phyloP scores from a whole-genome alignment of 2,797 vertebrate species.

The Epinephelus awoara region DNA sequence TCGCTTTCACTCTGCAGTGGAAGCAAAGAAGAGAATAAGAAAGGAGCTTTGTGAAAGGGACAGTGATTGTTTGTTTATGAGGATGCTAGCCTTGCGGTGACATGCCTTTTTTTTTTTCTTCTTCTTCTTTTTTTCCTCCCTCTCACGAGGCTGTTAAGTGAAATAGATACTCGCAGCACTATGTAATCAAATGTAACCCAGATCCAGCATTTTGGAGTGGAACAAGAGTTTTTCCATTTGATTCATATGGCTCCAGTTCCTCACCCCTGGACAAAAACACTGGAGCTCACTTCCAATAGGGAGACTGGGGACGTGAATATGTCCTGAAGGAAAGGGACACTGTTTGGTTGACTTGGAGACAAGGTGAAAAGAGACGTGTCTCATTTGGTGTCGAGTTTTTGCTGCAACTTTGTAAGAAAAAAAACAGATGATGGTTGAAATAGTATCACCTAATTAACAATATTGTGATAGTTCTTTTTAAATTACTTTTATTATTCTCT shows the following conservation, averaged over 20 bases:
- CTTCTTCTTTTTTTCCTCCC: slow-evolving; percentile 25
- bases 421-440: slow-evolving; percentile 8
- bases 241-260: slow-evolving; percentile 52
- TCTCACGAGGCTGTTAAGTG: slow-evolving; percentile 60
- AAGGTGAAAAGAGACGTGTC: slow-evolving; percentile 28
- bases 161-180: slow-evolving; percentile 65
- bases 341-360: slow-evolving; percentile 30
- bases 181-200: slow-evolving; percentile 69
- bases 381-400: slow-evolving; percentile 6
- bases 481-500: background rate
- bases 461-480: background rate
- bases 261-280: slow-evolving; percentile 43
- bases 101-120: slow-evolving; percentile 54
- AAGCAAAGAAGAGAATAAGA: slow-evolving; percentile 67
- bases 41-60: slow-evolving; percentile 75
- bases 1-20: slow-evolving; percentile 49
- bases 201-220: slow-evolving; percentile 51
- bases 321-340: slow-evolving; percentile 27
- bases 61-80: slow-evolving; percentile 78
- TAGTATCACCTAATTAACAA: background rate
- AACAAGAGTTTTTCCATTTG: slow-evolving; percentile 55
- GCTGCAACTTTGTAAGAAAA: background rate
- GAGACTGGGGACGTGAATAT: slow-evolving; percentile 22
- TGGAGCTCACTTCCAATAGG: slow-evolving; percentile 41
- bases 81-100: slow-evolving; percentile 75